Percentiles rank a stretch among this genome's conserved stretches.
Evolutionary conservation across 2,888 invertebrate species (phyloP).

Genomic region (Acronicta aceris): DNA sequence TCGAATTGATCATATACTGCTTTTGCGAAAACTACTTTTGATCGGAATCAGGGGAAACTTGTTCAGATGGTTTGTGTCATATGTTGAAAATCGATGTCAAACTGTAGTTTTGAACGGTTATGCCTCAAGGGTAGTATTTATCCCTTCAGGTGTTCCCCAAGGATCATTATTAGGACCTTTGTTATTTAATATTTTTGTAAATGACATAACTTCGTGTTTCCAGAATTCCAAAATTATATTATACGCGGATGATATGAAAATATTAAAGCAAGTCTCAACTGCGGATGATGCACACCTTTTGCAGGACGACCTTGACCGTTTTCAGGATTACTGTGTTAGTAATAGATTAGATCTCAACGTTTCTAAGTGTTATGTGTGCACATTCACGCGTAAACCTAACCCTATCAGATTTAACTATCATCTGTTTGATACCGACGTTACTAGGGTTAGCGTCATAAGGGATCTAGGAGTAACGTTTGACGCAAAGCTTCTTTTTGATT

Average conservation of each 20-base stretch:
- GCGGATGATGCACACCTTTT: background rate
- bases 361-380: background rate
- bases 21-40: background rate
- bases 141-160: constrained; percentile 1
- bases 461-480: background rate
- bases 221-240: background rate
- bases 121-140: background rate
- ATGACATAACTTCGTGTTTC: background rate
- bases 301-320: background rate
- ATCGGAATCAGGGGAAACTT: background rate
- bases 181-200: background rate
- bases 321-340: background rate
- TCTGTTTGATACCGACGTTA: background rate
- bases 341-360: constrained; percentile 1
- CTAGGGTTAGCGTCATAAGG: background rate
- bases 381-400: background rate
- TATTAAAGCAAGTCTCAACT: background rate
- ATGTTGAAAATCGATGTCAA: background rate
- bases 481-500: background rate
- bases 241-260: constrained; percentile 2
- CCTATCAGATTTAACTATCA: background rate
- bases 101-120: background rate
- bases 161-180: background rate
- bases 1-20: background rate
- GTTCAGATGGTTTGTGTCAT: background rate